These are phyloP conservation scores for Gopherus flavomarginatus DNA, from an alignment of 2,113 vertebrate species.

Conservation along the genomic window DNA sequence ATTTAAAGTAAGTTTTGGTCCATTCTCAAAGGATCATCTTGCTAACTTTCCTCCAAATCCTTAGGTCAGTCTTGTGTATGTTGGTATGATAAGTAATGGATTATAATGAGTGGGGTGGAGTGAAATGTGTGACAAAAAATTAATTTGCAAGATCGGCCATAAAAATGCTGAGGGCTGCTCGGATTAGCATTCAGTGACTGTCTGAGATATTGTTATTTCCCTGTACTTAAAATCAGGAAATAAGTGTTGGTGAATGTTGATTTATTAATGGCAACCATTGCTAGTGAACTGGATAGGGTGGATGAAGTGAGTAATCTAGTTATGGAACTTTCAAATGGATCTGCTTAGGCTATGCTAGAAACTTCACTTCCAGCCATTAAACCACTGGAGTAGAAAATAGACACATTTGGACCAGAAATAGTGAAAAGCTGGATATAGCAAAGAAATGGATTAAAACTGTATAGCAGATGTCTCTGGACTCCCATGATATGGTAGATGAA, in stretches of 20 bases:
- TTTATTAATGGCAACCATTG: background rate
- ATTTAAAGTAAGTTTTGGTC: background rate
- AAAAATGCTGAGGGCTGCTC: background rate
- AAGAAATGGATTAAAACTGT: conserved; percentile 57
- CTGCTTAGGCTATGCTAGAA: conserved; percentile 43
- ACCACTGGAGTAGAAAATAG: conserved; percentile 75
- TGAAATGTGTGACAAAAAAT: background rate
- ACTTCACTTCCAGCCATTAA: conserved; percentile 68
- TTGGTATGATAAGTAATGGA: background rate
- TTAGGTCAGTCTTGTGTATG: background rate
- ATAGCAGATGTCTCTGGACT: conserved; percentile 64
- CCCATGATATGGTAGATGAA: conserved; percentile 60
- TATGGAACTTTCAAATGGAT: conserved; percentile 44
- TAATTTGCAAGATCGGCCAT: background rate
- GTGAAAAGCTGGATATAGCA: conserved; percentile 35
- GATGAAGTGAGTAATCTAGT: background rate
- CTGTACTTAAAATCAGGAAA: background rate
- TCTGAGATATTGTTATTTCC: background rate
- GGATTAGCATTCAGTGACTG: background rate
- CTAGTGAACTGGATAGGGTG: background rate
- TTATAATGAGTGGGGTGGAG: rapidly evolving
- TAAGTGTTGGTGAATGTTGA: background rate
- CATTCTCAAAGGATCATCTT: background rate
- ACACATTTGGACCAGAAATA: conserved; percentile 63
- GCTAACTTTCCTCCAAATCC: background rate